Conservation (phyloP, 2,888 invertebrate species). For the Hedya salicella region DNA sequence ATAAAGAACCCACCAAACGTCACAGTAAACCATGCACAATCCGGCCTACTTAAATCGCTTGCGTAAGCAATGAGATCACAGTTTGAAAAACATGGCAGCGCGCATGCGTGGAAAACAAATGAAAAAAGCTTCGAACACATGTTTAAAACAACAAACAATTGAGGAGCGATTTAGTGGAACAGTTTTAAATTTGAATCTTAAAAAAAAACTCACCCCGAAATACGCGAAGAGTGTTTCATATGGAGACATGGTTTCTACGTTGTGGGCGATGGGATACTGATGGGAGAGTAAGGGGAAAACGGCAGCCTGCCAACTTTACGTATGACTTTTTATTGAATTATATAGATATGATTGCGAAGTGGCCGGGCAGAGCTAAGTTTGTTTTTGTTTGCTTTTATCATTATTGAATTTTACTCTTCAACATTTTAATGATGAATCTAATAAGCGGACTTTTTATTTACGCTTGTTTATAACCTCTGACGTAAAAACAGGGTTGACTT, state of each 20-base stretch:
- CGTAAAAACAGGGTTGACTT: too few species aligned
- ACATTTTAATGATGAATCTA: too few species aligned
- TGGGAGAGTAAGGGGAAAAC: conserved; percentile 50
- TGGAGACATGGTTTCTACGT: conserved; percentile 67
- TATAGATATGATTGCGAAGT: conserved; percentile 3
- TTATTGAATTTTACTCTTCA: too few species aligned
- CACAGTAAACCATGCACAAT: conserved; percentile 44
- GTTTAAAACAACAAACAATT: conserved; percentile 15
- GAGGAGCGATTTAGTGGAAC: background rate
- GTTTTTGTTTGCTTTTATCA: too few species aligned
- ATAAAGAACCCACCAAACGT: background rate
- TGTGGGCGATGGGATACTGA: conserved; percentile 62
- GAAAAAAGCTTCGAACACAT: conserved; percentile 22
- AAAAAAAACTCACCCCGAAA: conserved; percentile 67
- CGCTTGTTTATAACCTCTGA: too few species aligned
- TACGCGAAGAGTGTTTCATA: conserved; percentile 58
- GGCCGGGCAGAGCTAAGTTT: background rate
- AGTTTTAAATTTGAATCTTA: too few species aligned
- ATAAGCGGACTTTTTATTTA: too few species aligned
- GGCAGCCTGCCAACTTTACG: conserved; percentile 68
- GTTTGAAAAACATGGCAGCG: conserved; percentile 48
- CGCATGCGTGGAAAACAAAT: conserved; percentile 50
- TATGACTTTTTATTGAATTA: conserved; percentile 31
- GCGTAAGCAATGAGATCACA: conserved; percentile 53
- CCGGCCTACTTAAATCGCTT: conserved; percentile 50